Evolutionary conservation across 2,888 invertebrate species (phyloP).

Genomic region (Metopia argyrocephala): DNA sequence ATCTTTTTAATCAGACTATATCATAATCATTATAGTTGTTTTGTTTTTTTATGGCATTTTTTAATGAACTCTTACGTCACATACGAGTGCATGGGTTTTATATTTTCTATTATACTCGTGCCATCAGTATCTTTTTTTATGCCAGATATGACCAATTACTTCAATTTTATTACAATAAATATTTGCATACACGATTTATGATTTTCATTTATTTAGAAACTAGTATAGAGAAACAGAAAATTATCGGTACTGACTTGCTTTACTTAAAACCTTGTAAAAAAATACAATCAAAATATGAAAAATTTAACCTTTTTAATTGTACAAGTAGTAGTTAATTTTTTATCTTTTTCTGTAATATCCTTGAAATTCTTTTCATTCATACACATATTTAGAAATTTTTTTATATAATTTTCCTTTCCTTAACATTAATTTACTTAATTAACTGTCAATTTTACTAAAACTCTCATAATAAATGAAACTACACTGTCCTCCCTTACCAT

Average conservation of each 20-base stretch:
- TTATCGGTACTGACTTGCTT: too few species aligned
- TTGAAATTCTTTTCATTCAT: not conserved
- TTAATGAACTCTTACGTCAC: not conserved
- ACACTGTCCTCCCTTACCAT: not conserved
- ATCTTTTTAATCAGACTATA: not conserved
- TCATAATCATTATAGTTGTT: not conserved
- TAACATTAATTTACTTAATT: conserved; percentile 44
- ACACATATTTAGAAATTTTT: not conserved
- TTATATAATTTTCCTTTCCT: not conserved
- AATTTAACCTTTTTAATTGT: not conserved
- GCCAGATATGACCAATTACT: not conserved
- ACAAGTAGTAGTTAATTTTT: too few species aligned
- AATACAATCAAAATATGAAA: too few species aligned
- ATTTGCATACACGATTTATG: not conserved
- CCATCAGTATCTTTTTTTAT: not conserved
- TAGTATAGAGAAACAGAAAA: too few species aligned
- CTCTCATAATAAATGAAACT: not conserved
- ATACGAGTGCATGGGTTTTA: not conserved
- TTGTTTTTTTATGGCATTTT: not conserved
- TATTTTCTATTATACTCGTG: not conserved
- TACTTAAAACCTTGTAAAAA: too few species aligned
- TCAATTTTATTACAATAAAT: not conserved
- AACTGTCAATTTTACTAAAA: conserved; percentile 38
- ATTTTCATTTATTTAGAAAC: too few species aligned
- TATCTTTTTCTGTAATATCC: not conserved